Evolutionary conservation across 2,113 vertebrate genomes (phyloP).

Genomic region (Tupaia chinensis): DNA sequence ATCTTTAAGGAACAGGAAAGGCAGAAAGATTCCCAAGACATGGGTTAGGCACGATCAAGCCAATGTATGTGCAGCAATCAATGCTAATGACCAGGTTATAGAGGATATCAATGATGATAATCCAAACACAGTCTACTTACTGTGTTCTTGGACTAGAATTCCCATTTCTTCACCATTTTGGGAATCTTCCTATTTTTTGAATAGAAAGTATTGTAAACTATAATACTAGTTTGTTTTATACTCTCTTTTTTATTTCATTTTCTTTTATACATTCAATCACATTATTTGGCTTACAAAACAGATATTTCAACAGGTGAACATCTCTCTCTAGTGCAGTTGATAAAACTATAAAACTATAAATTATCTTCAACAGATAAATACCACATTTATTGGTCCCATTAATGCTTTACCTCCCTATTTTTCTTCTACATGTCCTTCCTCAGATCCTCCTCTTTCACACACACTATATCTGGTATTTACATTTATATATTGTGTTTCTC

Average conservation of each 20-base stretch:
- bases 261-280: too few species aligned
- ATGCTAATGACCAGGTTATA: not conserved
- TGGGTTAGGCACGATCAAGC: not conserved
- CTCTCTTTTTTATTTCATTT: not conserved
- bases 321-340: too few species aligned
- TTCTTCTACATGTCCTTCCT: too few species aligned
- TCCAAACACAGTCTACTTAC: not conserved
- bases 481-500: too few species aligned
- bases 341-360: too few species aligned
- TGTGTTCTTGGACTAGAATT: not conserved
- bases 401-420: too few species aligned
- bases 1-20: not conserved
- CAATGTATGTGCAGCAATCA: not conserved
- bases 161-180: not conserved
- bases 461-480: too few species aligned
- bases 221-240: not conserved
- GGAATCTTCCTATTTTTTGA: not conserved
- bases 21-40: not conserved
- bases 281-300: too few species aligned
- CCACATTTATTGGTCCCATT: too few species aligned
- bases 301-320: too few species aligned
- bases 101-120: fast-evolving
- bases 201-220: not conserved
- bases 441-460: too few species aligned
- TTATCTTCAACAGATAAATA: too few species aligned